Conservation (phyloP, 2,113 vertebrate genomes). For the Hemichromis elongatus region DNA sequence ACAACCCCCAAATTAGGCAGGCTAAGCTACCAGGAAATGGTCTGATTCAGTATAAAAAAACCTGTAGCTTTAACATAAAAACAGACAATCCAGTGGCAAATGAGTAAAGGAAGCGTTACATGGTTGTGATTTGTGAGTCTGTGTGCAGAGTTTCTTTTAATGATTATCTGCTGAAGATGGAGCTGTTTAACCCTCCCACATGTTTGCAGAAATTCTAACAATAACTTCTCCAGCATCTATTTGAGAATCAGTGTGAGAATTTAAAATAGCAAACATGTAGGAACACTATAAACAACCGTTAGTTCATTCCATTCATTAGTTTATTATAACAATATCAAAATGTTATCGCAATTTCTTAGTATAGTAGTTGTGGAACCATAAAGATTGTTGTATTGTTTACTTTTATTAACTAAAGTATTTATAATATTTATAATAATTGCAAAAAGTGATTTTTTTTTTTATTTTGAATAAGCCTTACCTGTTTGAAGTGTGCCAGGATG, state of each 20-base stretch:
- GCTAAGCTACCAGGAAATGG: background rate
- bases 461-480: rapidly evolving
- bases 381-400: background rate
- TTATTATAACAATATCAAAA: background rate
- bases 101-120: background rate
- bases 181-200: background rate
- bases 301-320: background rate
- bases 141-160: background rate
- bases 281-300: background rate
- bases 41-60: background rate
- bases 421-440: background rate
- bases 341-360: background rate
- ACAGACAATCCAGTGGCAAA: background rate
- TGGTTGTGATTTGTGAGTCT: background rate
- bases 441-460: background rate
- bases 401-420: background rate
- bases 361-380: background rate
- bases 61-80: background rate
- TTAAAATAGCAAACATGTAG: rapidly evolving
- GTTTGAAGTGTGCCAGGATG: background rate
- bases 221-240: background rate
- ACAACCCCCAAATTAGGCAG: background rate
- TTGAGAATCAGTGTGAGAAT: background rate
- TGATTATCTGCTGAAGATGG: background rate
- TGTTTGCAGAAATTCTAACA: background rate